These are phyloP conservation scores for Sebastes minor DNA, from an alignment of 2,797 vertebrate species.

Conservation along the genomic window DNA sequence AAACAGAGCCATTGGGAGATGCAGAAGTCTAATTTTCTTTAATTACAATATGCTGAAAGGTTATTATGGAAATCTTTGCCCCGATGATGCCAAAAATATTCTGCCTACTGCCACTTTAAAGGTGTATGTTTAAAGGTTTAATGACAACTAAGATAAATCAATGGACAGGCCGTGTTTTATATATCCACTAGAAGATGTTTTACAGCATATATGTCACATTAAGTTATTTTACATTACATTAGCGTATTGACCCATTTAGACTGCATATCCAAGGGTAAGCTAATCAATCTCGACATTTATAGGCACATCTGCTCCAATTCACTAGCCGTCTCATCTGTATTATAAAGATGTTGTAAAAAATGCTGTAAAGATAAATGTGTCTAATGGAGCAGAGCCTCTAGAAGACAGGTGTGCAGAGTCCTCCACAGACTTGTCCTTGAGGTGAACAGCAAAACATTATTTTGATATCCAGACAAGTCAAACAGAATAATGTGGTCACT, in stretches of 20 bases:
- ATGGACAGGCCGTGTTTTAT: neutral
- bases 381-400: neutral
- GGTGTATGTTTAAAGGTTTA: neutral
- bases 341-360: neutral
- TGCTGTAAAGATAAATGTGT: neutral
- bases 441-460: neutral
- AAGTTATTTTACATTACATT: too few species aligned
- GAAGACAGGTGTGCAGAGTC: neutral
- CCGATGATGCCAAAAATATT: too few species aligned
- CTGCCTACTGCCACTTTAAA: neutral
- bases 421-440: neutral
- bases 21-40: too few species aligned
- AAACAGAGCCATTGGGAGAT: rapidly evolving
- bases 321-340: neutral
- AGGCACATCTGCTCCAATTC: neutral
- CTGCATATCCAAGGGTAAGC: neutral
- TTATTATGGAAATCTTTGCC: too few species aligned
- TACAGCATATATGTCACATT: neutral
- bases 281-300: neutral
- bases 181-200: neutral
- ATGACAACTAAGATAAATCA: neutral
- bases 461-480: neutral
- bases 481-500: neutral
- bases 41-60: too few species aligned
- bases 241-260: neutral